Evolutionary conservation across 2,888 invertebrate genomes (phyloP), one percentile per base, ranked within the genome.

Genomic region (Acleris cristana): DNA sequence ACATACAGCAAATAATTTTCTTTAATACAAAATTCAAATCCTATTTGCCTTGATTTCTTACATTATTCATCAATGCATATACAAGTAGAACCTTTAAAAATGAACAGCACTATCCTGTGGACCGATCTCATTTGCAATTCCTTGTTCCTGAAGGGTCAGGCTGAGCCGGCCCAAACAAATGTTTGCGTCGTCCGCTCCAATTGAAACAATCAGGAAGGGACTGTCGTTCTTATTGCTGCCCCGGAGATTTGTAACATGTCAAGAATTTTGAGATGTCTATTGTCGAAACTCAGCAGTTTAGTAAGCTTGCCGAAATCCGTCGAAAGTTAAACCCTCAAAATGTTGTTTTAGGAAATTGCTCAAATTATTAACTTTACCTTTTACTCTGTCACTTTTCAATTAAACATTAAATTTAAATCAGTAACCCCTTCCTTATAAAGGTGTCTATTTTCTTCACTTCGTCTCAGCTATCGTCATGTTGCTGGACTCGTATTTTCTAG

Each of bases 81-180:
- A 52, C 51, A 62, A 62, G 34, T 1, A 34, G 34, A 16, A 18
- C 8, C 19, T 48, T 57, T 66, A 61, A 66, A 66, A 61, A 56
- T 66, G 52, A 34, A 53, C 51, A 34, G 51, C 45, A n/a, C 55
- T 65, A 61, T 75, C 73, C 74, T 77, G 78, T 76, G 74, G 77
- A 80, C 81, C 82, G 82, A 85, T 83, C 79, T 78, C 81, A 85
- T 87, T 87, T 87, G 84, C 80, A 83, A 84, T 84, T 83, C 79
- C 72, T 75, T 76, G 72, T 58, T 71, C 64, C 73, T 80, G 79
- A 81, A 81, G 79, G 84, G 79, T 77, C 73, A 71, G 45, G 54
- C 44, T 51, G 19, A 49, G 30, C 30, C 30, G 21, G 44, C 66
- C 65, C 65, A 68, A 70, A 71, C 74, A 73, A 75, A 78, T 74